Base-by-base conservation (phyloP, 2,797 vertebrate species). In the Falco rusticolus region DNA sequence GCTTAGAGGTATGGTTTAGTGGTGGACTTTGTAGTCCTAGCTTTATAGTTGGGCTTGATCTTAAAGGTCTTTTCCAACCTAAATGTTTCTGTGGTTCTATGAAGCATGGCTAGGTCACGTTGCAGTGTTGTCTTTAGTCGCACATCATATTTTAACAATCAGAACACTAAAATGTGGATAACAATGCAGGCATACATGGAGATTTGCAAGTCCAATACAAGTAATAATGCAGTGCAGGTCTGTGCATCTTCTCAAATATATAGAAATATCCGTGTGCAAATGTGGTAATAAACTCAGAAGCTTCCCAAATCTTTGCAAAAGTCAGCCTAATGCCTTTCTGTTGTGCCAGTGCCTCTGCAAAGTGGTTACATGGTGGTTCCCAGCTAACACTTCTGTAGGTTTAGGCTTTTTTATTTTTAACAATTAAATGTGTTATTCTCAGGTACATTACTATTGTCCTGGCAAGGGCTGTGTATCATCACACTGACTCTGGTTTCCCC, bases 181-280 rank as follows among this genome's bases (percentile, higher is more conserved):
- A 41, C 22, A 34, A 37, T 3, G 13, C 31, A 3, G 50, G 50
- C 11, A 11, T 1, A 10, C 1, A 5, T 4, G 28, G 6, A 6
- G 39, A 3, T 45, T 16, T 26, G 70, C 20, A 1, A 9, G 24
- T 5, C 3, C 2, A 1, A 5, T 7, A 3, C 12, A 4, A 45
- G 17, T 9, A 11, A 25, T 26, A 7, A 15, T 0, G 70, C 39
- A 25, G 51, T 1, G 3, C 17, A 4, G 24, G 41, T 6, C 12
- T n/a, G 39, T 11, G 24, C 9, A 1, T 6, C 10, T 37, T 21
- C 33, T 26, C 19, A 4, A 2, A 6, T 18, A 7, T 2, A 19
- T 16, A 33, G 22, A 14, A 71, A 8, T 25, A 14, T 1, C 39
- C 0, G 4, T 0, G 3, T 6, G 22, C 4, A 0, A 20, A 12